Percentiles rank a stretch among this genome's conserved stretches.
Conservation (phyloP, 2,797 vertebrate genomes). For the Neopelma chrysocephalum region DNA sequence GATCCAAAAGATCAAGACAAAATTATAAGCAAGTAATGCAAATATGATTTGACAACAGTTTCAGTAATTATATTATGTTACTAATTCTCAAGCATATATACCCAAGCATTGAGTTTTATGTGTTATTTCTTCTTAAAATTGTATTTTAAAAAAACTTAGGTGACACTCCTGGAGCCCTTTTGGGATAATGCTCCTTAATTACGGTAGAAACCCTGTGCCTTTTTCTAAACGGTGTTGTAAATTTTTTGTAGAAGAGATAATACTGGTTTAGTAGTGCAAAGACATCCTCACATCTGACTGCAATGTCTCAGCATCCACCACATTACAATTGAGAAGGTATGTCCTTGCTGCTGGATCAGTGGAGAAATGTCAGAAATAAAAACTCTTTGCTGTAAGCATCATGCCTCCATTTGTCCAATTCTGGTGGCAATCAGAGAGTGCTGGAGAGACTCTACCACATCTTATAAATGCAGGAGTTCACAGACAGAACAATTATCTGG, state of each 20-base stretch:
- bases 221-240: not conserved
- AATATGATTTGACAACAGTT: constrained; percentile 48
- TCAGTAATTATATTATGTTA: constrained; percentile 17
- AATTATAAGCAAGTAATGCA: constrained; percentile 25
- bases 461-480: not conserved
- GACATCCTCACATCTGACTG: not conserved
- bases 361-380: not conserved
- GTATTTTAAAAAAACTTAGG: not conserved
- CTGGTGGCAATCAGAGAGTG: not conserved
- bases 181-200: not conserved
- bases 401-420: not conserved
- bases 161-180: not conserved
- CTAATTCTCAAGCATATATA: constrained; percentile 1
- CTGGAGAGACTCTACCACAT: not conserved
- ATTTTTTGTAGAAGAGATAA: not conserved
- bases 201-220: not conserved
- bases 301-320: not conserved
- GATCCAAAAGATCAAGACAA: constrained; percentile 41
- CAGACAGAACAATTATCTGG: not conserved
- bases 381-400: not conserved
- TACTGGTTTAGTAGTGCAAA: not conserved
- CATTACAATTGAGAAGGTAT: not conserved
- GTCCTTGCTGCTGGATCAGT: not conserved
- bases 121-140: not conserved
- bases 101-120: not conserved